These are phyloP conservation scores for Intellagama lesueurii DNA, from an alignment of 2,797 vertebrate species.

Conservation along the genomic window DNA sequence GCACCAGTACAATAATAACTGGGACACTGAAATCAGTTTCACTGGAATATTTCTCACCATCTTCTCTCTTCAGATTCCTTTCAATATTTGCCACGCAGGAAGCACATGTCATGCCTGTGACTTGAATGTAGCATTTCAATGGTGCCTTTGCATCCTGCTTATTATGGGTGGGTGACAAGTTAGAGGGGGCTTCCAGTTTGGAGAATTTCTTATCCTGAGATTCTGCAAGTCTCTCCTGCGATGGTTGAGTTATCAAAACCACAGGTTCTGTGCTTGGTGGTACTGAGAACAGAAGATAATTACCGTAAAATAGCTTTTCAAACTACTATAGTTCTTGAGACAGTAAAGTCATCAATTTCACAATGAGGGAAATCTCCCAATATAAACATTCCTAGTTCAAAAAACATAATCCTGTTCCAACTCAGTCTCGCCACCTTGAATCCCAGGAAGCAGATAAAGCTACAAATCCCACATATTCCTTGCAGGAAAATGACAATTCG, in stretches of 20 bases:
- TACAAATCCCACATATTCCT: too few relatives aligned
- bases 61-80: slow-evolving; percentile 92
- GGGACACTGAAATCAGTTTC: neutral
- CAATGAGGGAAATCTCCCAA: neutral
- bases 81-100: slow-evolving; percentile 98
- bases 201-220: slow-evolving; percentile 55
- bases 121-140: slow-evolving; percentile 93
- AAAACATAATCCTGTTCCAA: neutral
- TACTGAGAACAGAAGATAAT: slow-evolving; percentile 35
- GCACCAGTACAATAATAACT: fast-evolving
- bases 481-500: too few relatives aligned
- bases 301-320: fast-evolving
- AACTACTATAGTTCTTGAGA: neutral
- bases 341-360: fast-evolving
- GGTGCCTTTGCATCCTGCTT: slow-evolving; percentile 69
- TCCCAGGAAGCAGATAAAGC: too few relatives aligned
- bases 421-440: neutral
- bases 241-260: slow-evolving; percentile 67
- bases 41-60: slow-evolving; percentile 79
- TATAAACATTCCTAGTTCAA: neutral
- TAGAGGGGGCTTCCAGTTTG: slow-evolving; percentile 60
- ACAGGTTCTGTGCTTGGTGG: slow-evolving; percentile 79
- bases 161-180: slow-evolving; percentile 27
- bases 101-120: slow-evolving; percentile 97
- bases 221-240: slow-evolving; percentile 56